Base-by-base conservation (phyloP, 2,797 vertebrate genomes). In the Gastrophryne carolinensis region DNA sequence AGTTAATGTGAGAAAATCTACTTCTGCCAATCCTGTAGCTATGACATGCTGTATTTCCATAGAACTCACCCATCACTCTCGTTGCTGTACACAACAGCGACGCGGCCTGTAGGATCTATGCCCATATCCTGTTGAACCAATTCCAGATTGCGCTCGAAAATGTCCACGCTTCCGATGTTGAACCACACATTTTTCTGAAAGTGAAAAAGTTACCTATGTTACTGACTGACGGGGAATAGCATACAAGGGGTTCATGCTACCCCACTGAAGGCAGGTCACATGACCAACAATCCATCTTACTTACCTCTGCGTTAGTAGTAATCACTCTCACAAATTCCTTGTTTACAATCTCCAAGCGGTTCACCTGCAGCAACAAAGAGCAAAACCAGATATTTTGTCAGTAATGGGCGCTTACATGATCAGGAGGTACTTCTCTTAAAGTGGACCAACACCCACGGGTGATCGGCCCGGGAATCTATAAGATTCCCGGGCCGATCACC, bases 301-400 rank as follows among this genome's bases (percentile, higher is more conserved):
- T 52, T 82, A 86, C 90, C 69, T 91, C 86, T 19, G 89, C 82
- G 1, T 84, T 82, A 5, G 82, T 56, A 19, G 88, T 85, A 63
- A 91, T 83, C 3, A 94, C 92, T 15, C 86, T 80, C 26, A 95
- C 93, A 49, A 84, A 93, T 79, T 93, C 90, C 56, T 92, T 94
- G 83, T 94, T 94, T 21, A 94, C 84, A 0, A 95, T 92, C 74
- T 94, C 94, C 41, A 93, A 79, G 0, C 89, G 86, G 1, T 93
- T 91, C 35, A 94, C 93, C 92, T 93, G 41, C 27, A 63, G 17
- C 3, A 7, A 26, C 21, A 21, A 50, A 2, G 9, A 23, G 9
- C n/a, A n/a, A n/a, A n/a, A n/a, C n/a, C n/a, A n/a, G n/a, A n/a
- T n/a, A n/a, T n/a, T n/a, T n/a, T n/a, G n/a, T n/a, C n/a, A n/a